Conservation (phyloP, 1,140 invertebrate species). For the Arctopsyche grandis region DNA sequence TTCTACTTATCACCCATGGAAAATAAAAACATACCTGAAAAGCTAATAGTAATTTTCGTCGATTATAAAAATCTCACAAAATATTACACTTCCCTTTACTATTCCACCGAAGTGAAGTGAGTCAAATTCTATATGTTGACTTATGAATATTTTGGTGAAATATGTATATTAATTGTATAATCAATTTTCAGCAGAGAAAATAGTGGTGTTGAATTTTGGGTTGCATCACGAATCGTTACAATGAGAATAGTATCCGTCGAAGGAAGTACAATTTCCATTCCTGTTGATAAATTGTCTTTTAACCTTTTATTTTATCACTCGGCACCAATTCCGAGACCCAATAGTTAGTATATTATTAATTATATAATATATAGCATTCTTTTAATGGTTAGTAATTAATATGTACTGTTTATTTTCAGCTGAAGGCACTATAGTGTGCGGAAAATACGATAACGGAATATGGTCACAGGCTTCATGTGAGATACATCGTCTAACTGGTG, state of each 20-base stretch:
- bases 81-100: slow-evolving; percentile 59
- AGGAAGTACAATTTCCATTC: slow-evolving; percentile 49
- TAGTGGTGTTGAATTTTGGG: slow-evolving; percentile 72
- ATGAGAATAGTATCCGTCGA: slow-evolving; percentile 61
- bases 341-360: slow-evolving; percentile 39
- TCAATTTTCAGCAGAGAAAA: slow-evolving; percentile 66
- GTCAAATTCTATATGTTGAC: slow-evolving; percentile 50
- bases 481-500: background rate
- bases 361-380: background rate
- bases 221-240: slow-evolving; percentile 71
- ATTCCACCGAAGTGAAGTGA: slow-evolving; percentile 63
- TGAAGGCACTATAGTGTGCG: slow-evolving; percentile 47
- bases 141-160: background rate
- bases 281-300: slow-evolving; percentile 58
- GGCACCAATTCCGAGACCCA: slow-evolving; percentile 46
- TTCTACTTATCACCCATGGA: slow-evolving; percentile 34
- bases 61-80: slow-evolving; percentile 67
- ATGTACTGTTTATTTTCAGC: slow-evolving; percentile 46
- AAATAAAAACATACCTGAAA: slow-evolving; percentile 34
- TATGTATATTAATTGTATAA: slow-evolving; percentile 7
- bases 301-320: slow-evolving; percentile 55
- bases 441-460: slow-evolving; percentile 41
- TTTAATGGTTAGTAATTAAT: background rate
- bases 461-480: slow-evolving; percentile 45
- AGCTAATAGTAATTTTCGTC: slow-evolving; percentile 55